Evolutionary conservation across 2,797 vertebrate species (phyloP).

Genomic region (Catamblyrhynchus diadema): DNA sequence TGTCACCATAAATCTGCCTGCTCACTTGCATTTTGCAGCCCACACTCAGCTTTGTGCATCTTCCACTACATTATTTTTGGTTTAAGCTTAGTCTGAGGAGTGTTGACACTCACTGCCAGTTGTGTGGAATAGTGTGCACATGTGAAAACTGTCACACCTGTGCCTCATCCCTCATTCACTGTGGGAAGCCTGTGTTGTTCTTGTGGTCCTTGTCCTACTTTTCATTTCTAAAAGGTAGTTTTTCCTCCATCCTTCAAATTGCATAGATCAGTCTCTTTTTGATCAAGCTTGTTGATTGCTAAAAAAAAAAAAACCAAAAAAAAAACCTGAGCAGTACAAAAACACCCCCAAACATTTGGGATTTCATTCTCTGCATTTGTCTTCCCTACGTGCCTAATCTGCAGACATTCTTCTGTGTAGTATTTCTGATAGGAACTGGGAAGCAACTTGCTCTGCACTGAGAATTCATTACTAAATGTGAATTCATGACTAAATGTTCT

Average conservation of each 20-base stretch:
- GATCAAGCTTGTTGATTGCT: not conserved
- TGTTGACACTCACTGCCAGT: not conserved
- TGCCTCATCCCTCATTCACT: not conserved
- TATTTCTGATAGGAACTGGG: not conserved
- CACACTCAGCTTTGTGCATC: not conserved
- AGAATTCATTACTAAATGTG: not conserved
- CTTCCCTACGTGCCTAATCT: not conserved
- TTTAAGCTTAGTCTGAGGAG: not conserved
- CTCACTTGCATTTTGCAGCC: not conserved
- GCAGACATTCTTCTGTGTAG: not conserved
- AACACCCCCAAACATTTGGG: not conserved
- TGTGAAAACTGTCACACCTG: not conserved
- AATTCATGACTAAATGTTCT: not conserved
- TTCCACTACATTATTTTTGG: not conserved
- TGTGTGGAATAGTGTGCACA: rapidly evolving
- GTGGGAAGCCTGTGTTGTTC: not conserved
- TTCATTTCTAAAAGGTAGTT: not conserved
- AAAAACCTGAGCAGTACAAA: not conserved
- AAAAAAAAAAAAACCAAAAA: too few relatives aligned
- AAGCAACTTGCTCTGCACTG: not conserved
- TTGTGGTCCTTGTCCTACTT: not conserved
- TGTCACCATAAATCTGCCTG: not conserved
- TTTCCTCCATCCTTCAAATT: not conserved
- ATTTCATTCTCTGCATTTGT: not conserved
- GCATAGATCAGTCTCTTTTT: not conserved